A percentile compares a stretch with the other conserved stretches of the same genome.
These are phyloP conservation scores for Nomada fabriciana DNA, from an alignment of 2,888 invertebrate genomes.

Conservation along the genomic window DNA sequence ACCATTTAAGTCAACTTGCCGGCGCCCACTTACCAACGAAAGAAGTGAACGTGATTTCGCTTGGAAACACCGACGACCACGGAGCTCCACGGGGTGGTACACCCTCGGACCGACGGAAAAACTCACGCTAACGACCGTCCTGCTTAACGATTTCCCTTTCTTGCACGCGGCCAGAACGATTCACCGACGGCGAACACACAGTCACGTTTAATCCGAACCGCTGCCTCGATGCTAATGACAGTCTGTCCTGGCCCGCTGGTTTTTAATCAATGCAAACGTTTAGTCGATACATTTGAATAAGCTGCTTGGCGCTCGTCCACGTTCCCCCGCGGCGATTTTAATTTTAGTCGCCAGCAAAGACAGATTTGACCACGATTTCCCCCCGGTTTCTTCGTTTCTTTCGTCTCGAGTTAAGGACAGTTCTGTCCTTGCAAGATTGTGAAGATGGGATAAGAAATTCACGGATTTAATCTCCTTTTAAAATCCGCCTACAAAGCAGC, in stretches of 20 bases:
- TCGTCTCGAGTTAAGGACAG: not conserved
- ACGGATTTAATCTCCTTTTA: no score
- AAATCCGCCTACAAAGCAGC: no score
- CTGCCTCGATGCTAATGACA: slow-evolving; percentile 53
- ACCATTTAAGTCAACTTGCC: slow-evolving; percentile 30
- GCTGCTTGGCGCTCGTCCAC: slow-evolving; percentile 15
- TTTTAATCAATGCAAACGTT: slow-evolving; percentile 58
- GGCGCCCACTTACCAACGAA: not conserved
- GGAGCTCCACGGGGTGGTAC: slow-evolving; percentile 11
- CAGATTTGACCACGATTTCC: not conserved
- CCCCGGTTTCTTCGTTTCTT: not conserved
- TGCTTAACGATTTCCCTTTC: slow-evolving; percentile 73
- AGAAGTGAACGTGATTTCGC: slow-evolving; percentile 32
- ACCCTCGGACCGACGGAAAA: slow-evolving; percentile 47
- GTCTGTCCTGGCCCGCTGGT: slow-evolving; percentile 5
- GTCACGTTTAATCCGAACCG: slow-evolving; percentile 53
- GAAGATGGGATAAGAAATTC: no score
- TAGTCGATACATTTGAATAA: slow-evolving; percentile 52
- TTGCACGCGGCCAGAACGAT: slow-evolving; percentile 54
- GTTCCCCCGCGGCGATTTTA: slow-evolving; percentile 15
- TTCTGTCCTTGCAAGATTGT: no score
- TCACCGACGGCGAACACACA: slow-evolving; percentile 36
- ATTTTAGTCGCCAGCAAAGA: slow-evolving; percentile 19
- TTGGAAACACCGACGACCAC: slow-evolving; percentile 16
- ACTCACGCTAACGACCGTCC: slow-evolving; percentile 70